phyloP scores from a whole-genome alignment of 2,113 vertebrate genomes.

The Rattus norvegicus region GRCr8 NC_086033.1:57491501-57492000 shows the following conservation, averaged over 20 bases:
- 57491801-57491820: neutral
- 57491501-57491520: neutral
- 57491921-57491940: neutral
- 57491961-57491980: neutral
- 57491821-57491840: neutral
- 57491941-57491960: neutral
- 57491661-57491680: neutral
- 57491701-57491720: neutral
- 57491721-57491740: constrained; percentile 38
- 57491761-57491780: neutral
- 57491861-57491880: neutral
- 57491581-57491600: too few relatives aligned
- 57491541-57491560: neutral
- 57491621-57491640: neutral
- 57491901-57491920: neutral
- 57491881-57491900: neutral
- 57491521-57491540: neutral
- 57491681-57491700: neutral
- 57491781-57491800: neutral
- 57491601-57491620: neutral
- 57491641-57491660: neutral
- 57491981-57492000: neutral
- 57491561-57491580: neutral
- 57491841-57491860: neutral
- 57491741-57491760: neutral